Evolutionary conservation across 2,113 vertebrate species (phyloP).

Genomic region (Pseudorasbora parva): DNA sequence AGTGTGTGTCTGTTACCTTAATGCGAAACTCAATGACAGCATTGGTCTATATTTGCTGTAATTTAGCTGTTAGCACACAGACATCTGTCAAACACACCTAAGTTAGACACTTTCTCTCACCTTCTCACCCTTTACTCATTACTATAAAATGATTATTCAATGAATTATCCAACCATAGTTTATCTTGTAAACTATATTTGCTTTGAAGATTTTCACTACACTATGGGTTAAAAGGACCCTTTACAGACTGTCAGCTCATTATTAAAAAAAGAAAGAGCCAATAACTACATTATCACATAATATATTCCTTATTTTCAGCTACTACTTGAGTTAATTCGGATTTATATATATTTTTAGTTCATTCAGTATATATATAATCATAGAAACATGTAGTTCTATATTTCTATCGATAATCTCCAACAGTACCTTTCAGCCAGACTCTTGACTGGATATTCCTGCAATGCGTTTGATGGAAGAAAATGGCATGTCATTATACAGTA

Average conservation of each 20-base stretch:
- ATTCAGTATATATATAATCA: background rate
- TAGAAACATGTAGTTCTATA: background rate
- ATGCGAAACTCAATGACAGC: background rate
- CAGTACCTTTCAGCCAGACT: background rate
- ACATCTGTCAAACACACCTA: constrained; percentile 17
- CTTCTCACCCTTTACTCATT: background rate
- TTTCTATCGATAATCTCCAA: background rate
- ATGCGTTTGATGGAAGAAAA: background rate
- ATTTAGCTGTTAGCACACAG: background rate
- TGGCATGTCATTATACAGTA: no score
- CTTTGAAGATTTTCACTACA: background rate
- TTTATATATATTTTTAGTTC: background rate
- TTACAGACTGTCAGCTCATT: background rate
- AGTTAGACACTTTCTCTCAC: background rate
- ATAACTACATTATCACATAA: background rate
- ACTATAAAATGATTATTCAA: background rate
- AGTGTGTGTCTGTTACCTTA: background rate
- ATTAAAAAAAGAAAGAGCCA: no score
- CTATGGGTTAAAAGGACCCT: background rate
- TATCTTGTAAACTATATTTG: background rate
- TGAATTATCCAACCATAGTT: background rate
- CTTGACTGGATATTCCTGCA: background rate
- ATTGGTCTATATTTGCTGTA: background rate
- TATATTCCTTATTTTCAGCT: background rate
- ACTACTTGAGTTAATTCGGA: background rate